Conservation (phyloP, 1,140 invertebrate species). For the Lucilia sericata region DNA sequence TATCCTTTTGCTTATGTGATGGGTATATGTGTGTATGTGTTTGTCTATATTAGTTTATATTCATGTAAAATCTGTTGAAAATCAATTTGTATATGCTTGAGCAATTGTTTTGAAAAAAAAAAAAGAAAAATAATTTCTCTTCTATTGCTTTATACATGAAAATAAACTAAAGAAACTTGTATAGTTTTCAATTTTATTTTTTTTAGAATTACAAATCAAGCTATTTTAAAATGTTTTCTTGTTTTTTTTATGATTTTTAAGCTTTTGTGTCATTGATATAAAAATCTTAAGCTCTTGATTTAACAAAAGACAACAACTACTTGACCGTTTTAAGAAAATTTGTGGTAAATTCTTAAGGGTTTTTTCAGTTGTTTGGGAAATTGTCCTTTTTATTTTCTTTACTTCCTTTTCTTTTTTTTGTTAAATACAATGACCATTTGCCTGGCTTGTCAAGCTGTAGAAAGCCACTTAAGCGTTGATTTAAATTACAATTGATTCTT, state of each 20-base stretch:
- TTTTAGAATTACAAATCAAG: neutral
- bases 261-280: neutral
- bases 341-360: conserved; percentile 5
- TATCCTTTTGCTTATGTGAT: too few relatives aligned
- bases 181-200: neutral
- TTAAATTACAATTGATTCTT: conserved; percentile 36
- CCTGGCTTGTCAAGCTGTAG: conserved; percentile 2
- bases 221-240: neutral
- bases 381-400: neutral
- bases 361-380: neutral
- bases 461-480: conserved; percentile 32
- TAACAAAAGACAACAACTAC: neutral
- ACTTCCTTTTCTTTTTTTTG: neutral
- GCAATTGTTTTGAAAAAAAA: conserved; percentile 8
- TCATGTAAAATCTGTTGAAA: conserved; percentile 30
- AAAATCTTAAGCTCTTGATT: neutral
- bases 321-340: neutral
- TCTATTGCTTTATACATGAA: too few relatives aligned
- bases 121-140: too few relatives aligned
- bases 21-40: neutral
- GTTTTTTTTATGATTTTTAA: neutral
- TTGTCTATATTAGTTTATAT: neutral
- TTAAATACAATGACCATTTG: neutral
- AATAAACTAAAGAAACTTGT: neutral
- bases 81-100: conserved; percentile 40